Base-by-base conservation (phyloP, 2,888 invertebrate species). In the Pilophorus perplexus region DNA sequence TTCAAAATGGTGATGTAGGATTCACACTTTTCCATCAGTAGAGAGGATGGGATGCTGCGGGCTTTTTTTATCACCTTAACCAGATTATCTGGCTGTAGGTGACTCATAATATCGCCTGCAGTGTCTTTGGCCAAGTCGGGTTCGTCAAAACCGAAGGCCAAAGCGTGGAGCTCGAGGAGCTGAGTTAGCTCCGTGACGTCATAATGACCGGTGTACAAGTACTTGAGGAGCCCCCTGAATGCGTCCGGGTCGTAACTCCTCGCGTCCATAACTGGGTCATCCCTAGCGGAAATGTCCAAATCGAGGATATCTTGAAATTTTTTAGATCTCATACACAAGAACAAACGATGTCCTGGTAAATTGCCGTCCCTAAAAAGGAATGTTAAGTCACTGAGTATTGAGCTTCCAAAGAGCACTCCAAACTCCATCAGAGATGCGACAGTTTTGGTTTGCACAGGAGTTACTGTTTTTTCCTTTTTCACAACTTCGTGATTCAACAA, bases 311-410 rank as follows among this genome's bases (percentile, higher is more conserved):
- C 27, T 25, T 2, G 12, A 14, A 52, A 52, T 8, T 14, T n/a
- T 23, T 27, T 1, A 12, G 52, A 52, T 23, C 52, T 20, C 6
- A 27, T 27, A 27, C 52, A 52, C 52, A 52, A 52, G 27, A 52
- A 52, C 10, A 52, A 27, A 10, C 52, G 52, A 28, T 52, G 52
- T 8, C 52, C 52, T 25, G 52, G 52, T 23, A 52, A 52, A 4
- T 3, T 27, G 3, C 25, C 23, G 27, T 52, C 23, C 14, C 16
- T 16, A 16, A 52, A 52, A 14, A 25, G 3, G 27, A 52, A 52
- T 1, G 52, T 52, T 8, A 52, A n/a, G 27, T 52, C 52, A 16
- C 52, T 52, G 27, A 52, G 28, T 28, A 6, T 27, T 10, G 52
- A 16, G 16, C 1, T 27, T n/a, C 52, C 52, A 28, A 52, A 52